Base-by-base conservation (phyloP, 1,140 invertebrate species). In the Scaptomyza montana region DNA sequence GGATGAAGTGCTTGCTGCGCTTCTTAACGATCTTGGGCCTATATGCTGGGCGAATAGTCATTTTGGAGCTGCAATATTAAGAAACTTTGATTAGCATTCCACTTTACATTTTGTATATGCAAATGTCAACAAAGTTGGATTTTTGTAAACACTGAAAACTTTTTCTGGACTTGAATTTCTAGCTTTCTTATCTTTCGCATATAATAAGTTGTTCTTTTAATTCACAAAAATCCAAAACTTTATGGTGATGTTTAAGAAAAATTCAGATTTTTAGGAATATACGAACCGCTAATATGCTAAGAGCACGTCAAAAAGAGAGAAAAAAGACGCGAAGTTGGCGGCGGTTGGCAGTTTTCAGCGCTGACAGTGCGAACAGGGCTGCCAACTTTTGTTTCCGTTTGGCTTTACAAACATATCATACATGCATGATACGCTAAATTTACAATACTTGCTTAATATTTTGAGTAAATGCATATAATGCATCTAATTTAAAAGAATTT, bases 21-120 rank as follows among this genome's bases (percentile, higher is more conserved):
- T 99, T 99, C 93, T 99, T 99, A 56, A 99, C 95, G 90, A 98
- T 97, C 81, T 94, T 96, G 2, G 96, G 96, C 91, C 97, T 96
- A 78, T 96, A 96, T 28, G 98, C 95, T 79, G 97, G 97, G 92
- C 96, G 94, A 89, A 98, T 96, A 72, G 96, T 95, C 97, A 98
- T 97, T 92, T 93, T 94, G 66, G 66, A 72, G 70, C 90, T 92
- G 74, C 7, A 90, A 91, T 56, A 45, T 19, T 1, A 16, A 50
- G 54, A 73, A 43, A 6, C 57, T 28, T 41, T 56, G n/a, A 51
- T 54, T 45, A 25, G 3, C 10, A 45, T 51, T 33, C 12, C n/a
- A 36, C 43, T 64, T 47, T 21, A 36, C 28, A 21, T 30, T 39
- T 21, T 1, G 39, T 63, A 45, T 57, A 12, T 16, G 57, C 41